A percentile compares a stretch with the other conserved stretches of the same genome.
Evolutionary conservation across 1,140 invertebrate genomes (phyloP).

Genomic region (Trichonephila clavata): DNA sequence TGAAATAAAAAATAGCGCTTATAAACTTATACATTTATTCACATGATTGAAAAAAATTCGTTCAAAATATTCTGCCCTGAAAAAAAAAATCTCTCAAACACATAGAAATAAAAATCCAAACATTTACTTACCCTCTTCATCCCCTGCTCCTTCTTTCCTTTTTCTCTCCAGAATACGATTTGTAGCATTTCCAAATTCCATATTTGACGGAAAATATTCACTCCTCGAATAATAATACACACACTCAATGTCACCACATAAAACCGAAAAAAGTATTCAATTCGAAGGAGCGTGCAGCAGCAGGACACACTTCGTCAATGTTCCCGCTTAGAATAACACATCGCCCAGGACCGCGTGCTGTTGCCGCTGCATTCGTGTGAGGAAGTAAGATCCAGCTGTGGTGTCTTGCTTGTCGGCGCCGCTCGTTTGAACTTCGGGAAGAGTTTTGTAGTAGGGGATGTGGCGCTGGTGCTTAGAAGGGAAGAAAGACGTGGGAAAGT

Average conservation of each 20-base stretch:
- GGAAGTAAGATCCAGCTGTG: neutral
- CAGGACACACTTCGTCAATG: no score
- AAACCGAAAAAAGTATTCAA: neutral
- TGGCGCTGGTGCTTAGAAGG: neutral
- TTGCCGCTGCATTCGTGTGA: neutral
- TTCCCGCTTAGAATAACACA: neutral
- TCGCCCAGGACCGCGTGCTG: neutral
- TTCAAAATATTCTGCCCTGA: no score
- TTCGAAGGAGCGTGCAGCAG: neutral
- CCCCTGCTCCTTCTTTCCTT: neutral
- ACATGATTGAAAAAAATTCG: no score
- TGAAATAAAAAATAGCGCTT: no score
- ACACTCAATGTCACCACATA: neutral
- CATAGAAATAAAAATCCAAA: neutral
- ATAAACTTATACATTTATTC: no score
- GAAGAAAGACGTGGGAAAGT: neutral
- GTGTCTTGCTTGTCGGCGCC: neutral
- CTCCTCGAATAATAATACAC: neutral
- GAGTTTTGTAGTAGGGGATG: neutral
- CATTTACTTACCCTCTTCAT: neutral
- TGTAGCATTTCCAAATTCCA: neutral
- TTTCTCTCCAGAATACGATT: neutral
- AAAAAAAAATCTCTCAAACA: neutral
- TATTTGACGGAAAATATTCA: neutral
- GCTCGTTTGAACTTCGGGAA: neutral